Base-by-base conservation (phyloP, 2,113 vertebrate genomes). In the Cyanoramphus novaezelandiae region DNA sequence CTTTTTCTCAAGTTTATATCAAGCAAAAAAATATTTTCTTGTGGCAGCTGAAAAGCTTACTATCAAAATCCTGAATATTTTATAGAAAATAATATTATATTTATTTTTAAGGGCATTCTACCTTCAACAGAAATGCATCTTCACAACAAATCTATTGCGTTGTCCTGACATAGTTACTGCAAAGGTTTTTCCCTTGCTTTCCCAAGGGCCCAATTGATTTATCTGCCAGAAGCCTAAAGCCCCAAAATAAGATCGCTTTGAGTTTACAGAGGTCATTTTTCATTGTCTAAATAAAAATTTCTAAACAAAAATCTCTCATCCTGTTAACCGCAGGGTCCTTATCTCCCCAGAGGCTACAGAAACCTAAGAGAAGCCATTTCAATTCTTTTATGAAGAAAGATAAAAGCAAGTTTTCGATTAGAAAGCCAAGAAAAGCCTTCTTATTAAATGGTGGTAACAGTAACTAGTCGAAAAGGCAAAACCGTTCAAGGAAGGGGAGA, bases 231-330 rank as follows among this genome's bases (percentile, higher is more conserved):
- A 98, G 98, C 98, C 98, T 98, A 98, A 98, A 98, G 98, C 98
- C 98, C 98, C 97, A 97, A 98, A 98, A 98, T 98, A 98, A 98
- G 98, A 98, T 98, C 98, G 98, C 98, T 98, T 98, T 98, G 98
- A 98, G 98, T 98, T 98, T 98, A 98, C 98, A 98, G 98, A 98
- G 98, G 98, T 98, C 98, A 98, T 98, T 98, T 98, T 98, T 98
- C 98, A 98, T 98, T 98, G 98, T 98, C 98, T 98, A 98, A 98
- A 98, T 98, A 98, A 98, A 98, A 98, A 98, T 98, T 98, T 98
- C 98, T 98, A 98, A 98, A 98, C 98, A 98, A 98, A 98, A 98
- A 98, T 98, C 98, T 98, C 98, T 98, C 98, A 98, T 98, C 98
- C 98, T 98, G 98, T 98, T 98, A 98, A 98, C 98, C 97, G 98